Evolutionary conservation across 2,888 invertebrate genomes (phyloP), one percentile per base, ranked within the genome.

Genomic region (Malacosoma neustria): DNA sequence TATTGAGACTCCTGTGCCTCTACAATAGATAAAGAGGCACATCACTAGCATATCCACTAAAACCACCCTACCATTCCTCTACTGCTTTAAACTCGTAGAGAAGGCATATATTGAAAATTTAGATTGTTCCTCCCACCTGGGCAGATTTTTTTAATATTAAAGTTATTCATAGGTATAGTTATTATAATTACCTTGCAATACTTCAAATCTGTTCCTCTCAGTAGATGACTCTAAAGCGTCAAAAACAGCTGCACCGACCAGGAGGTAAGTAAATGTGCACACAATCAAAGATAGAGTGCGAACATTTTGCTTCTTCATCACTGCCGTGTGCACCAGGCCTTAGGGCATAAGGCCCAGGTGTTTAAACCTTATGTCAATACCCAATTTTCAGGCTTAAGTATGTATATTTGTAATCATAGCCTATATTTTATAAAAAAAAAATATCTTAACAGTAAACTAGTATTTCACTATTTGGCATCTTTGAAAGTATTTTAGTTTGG

Each of bases 251-350:
- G 99, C 99, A 74, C 99, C 99, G 56, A 99, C 94, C 64, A 99
- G 92, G 82, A 99, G 91, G 87, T 99, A 99, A 67, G 99, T 99
- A 90, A 99, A 97, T 86, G 99, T 99, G 91, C 98, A 98, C 89
- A 99, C 98, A 89, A 99, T 99, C 89, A 99, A 93, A 72, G 98
- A 98, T 89, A 99, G 90, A 88, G 99, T 99, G 89, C 99, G 97
- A 87, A 99, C 98, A 94, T 99, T 99, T 94, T 99, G 99, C 91
- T 98, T 98, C 95, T 99, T 99, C 99, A 99, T 99, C 72, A 81
- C 84, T 84, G 73, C 81, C 77, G 56, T 72, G 61, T 54, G 60
- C 66, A 64, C 68, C 67, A 60, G 67, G 72, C 72, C 69, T 63
- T 58, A 69, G 76, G 77, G 77, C 55, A 36, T 61, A 58, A 53